These are phyloP conservation scores for Poeciliopsis presidionis DNA, from an alignment of 2,797 vertebrate genomes.

Conservation along the genomic window DNA sequence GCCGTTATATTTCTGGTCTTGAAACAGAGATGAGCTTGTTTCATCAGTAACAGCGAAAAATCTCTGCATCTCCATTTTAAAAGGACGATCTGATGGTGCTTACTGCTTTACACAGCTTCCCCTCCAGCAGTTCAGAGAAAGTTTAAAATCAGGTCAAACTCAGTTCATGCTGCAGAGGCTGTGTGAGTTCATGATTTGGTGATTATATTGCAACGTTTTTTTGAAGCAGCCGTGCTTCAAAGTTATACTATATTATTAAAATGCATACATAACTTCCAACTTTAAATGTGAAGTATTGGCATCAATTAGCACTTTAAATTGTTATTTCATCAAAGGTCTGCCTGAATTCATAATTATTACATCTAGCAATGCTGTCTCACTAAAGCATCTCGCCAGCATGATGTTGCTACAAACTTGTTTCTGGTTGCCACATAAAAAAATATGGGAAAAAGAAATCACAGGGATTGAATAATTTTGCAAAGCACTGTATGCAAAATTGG, in stretches of 20 bases:
- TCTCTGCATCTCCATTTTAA: neutral
- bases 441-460: neutral
- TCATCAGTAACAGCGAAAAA: neutral
- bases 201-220: neutral
- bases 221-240: neutral
- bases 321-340: neutral
- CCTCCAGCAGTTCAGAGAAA: neutral
- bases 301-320: neutral
- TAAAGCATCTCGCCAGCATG: neutral
- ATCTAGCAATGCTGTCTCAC: neutral
- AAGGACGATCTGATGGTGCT: neutral
- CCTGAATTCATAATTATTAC: neutral
- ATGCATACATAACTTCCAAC: neutral
- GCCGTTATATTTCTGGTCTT: neutral
- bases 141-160: slow-evolving; percentile 7
- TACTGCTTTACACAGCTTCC: neutral
- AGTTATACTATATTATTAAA: neutral
- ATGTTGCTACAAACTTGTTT: neutral
- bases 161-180: slow-evolving; percentile 6
- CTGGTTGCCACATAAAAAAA: neutral
- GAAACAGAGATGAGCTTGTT: neutral
- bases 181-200: neutral
- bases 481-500: neutral
- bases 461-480: neutral
- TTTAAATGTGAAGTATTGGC: slow-evolving; percentile 1